These are phyloP conservation scores for Pseudomyrmex concolor DNA, from an alignment of 1,140 invertebrate genomes.

Conservation along the genomic window DNA sequence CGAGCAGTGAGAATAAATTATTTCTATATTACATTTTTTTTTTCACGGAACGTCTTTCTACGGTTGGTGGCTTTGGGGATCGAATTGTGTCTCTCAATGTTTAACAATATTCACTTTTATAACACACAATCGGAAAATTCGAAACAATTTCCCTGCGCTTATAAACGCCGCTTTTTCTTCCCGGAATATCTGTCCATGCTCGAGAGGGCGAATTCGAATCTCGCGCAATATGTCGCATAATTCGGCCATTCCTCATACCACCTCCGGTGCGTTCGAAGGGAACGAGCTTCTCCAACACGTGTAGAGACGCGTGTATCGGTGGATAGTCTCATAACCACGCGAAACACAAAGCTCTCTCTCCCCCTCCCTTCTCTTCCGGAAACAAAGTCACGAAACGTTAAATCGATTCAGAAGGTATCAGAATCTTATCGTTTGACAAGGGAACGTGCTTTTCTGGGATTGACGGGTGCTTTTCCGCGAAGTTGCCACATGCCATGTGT, in stretches of 20 bases:
- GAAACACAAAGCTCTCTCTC: neutral
- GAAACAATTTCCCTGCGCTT: slow-evolving; percentile 60
- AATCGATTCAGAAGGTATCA: slow-evolving; percentile 67
- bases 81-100: slow-evolving; percentile 18
- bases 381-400: slow-evolving; percentile 65
- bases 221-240: slow-evolving; percentile 78
- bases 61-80: slow-evolving; percentile 15
- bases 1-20: neutral
- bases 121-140: neutral
- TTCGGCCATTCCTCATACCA: slow-evolving; percentile 77
- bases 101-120: slow-evolving; percentile 8
- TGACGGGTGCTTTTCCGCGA: slow-evolving; percentile 36
- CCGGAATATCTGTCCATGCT: slow-evolving; percentile 34
- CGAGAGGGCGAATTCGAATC: slow-evolving; percentile 47
- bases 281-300: slow-evolving; percentile 67
- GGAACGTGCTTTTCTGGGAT: slow-evolving; percentile 33
- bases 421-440: slow-evolving; percentile 56
- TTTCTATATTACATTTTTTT: neutral
- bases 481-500: neutral
- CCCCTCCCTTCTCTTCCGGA: neutral
- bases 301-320: slow-evolving; percentile 58
- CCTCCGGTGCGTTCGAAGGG: slow-evolving; percentile 57
- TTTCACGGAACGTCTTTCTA: neutral
- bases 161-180: slow-evolving; percentile 62
- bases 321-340: slow-evolving; percentile 65